Evolutionary conservation across 2,113 vertebrate genomes (phyloP).

Genomic region (Phodopus roborovskii): DNA sequence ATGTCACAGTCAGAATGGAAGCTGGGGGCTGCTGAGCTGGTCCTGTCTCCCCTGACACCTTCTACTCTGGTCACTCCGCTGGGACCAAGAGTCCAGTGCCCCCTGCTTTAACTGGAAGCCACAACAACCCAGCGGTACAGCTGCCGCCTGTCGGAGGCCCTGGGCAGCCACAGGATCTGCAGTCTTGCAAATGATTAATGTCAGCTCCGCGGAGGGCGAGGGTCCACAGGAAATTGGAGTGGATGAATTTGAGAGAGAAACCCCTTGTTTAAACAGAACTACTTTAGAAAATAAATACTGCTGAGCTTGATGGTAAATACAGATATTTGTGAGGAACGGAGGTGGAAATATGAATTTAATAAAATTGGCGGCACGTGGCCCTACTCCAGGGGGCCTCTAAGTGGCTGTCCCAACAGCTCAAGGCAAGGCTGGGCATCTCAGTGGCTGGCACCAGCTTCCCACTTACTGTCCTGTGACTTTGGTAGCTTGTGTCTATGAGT

Average conservation of each 20-base stretch:
- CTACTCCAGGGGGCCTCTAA: not conserved
- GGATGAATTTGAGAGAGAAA: conserved; percentile 78
- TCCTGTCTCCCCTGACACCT: not conserved
- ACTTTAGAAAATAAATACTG: conserved; percentile 79
- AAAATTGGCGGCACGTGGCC: conserved; percentile 57
- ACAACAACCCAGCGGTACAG: accelerated
- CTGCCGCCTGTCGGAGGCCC: conserved; percentile 60
- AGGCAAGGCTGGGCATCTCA: not conserved
- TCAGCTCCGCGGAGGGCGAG: not conserved
- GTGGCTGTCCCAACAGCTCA: not conserved
- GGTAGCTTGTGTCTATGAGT: not conserved
- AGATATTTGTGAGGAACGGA: conserved; percentile 62
- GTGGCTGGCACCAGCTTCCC: not conserved
- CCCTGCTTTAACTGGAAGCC: not conserved
- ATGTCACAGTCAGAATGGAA: not conserved
- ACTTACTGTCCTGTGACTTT: not conserved
- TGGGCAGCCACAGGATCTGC: not conserved
- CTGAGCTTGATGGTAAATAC: conserved; percentile 67
- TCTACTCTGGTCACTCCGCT: not conserved
- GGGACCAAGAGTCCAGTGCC: not conserved
- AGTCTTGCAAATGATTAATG: conserved; percentile 65
- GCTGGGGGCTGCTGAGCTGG: not conserved
- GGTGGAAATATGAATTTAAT: conserved; percentile 72
- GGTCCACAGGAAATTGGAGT: conserved; percentile 71
- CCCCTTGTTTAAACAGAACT: conserved; percentile 78